Evolutionary conservation across 2,888 invertebrate species (phyloP), one percentile per base, ranked within the genome.

Genomic region (Toxonevra muliebris): DNA sequence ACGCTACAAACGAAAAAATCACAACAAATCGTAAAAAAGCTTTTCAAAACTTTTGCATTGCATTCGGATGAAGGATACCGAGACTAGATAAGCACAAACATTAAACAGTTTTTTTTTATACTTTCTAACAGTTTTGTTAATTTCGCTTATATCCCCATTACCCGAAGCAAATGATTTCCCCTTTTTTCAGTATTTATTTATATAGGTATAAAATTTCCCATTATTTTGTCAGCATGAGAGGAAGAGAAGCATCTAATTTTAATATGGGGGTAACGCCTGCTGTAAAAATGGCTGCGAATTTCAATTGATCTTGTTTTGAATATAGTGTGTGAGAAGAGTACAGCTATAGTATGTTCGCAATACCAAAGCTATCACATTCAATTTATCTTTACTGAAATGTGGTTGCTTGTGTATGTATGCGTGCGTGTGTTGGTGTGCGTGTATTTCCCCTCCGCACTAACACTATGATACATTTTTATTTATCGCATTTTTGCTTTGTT

Each of bases 231-330:
- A 19, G 41, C 12, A 13, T 10, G n/a, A 2, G 12, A 48, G 11
- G 11, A 40, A 10, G 48, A 13, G 41, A 61, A 13, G 15, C 1
- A 62, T 13, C 42, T 9, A n/a, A 9, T 55, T n/a, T 12, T 62
- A 20, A 43, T 11, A 13, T 2, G n/a, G 30, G 55, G 60, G 40
- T 42, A 53, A 65, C 65, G 65, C 65, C 65, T 59, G 65, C 65
- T 43, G 52, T 52, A 59, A 65, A 65, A 65, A 65, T 65, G 65
- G 65, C 65, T 65, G 65, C 65, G 43, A 50, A 42, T 20, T 59
- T 60, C 20, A 59, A 53, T 40, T 65, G 59, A 65, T 65, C 59
- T 65, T 65, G 59, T 65, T 60, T 65, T 65, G 45, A 10, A 10
- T n/a, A 20, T 2, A 2, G 10, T 30, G 60, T 5, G 66, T 61